These are phyloP conservation scores for Pantherophis guttatus DNA, from an alignment of 2,113 vertebrate genomes.

Conservation along the genomic window DNA sequence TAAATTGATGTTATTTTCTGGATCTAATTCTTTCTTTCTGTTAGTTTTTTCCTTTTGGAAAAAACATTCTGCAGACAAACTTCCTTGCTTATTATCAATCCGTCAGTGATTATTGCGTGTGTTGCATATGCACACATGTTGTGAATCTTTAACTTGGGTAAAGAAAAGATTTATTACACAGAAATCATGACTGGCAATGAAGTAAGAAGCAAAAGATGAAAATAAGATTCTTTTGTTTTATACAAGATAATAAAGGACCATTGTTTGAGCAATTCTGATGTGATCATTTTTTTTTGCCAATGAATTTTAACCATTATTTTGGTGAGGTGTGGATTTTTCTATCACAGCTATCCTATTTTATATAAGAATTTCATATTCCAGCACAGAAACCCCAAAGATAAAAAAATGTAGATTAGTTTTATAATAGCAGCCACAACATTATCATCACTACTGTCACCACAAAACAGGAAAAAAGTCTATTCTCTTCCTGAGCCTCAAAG, in stretches of 20 bases:
- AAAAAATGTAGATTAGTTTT: not conserved
- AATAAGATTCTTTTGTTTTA: not conserved
- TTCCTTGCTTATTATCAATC: not conserved
- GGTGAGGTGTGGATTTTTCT: not conserved
- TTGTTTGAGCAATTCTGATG: not conserved
- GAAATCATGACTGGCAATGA: not conserved
- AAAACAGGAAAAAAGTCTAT: not conserved
- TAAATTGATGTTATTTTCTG: not conserved
- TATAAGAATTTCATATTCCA: not conserved
- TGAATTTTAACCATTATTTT: not conserved
- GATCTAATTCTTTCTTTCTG: not conserved
- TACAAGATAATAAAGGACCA: not conserved
- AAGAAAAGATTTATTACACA: not conserved
- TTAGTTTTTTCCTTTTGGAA: not conserved
- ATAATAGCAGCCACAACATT: not conserved
- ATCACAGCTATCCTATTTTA: not conserved
- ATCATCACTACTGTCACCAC: not conserved
- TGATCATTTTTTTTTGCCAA: not conserved
- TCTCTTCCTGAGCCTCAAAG: not conserved
- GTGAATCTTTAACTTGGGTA: not conserved
- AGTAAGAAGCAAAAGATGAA: not conserved
- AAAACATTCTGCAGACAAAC: not conserved
- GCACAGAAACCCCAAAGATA: not conserved
- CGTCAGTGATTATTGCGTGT: not conserved
- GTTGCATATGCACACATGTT: not conserved